These are phyloP conservation scores for Pimephales promelas DNA, from an alignment of 2,113 vertebrate genomes.

Conservation along the genomic window DNA sequence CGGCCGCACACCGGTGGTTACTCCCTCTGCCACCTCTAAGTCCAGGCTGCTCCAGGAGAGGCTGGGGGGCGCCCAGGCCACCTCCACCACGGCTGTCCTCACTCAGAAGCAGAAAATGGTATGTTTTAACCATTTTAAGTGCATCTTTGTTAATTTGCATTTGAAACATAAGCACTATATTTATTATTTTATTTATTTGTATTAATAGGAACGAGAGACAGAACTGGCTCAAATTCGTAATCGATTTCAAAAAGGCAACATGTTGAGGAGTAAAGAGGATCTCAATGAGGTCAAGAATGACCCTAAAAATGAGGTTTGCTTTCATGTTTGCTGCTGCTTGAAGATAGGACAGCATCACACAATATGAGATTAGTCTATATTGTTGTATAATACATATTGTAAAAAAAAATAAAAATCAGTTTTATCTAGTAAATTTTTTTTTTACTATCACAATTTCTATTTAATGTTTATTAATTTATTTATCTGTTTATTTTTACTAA, in stretches of 20 bases:
- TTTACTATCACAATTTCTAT: neutral
- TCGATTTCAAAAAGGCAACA: slow-evolving; percentile 84
- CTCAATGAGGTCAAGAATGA: slow-evolving; percentile 61
- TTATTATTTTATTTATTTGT: neutral
- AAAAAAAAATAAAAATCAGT: neutral
- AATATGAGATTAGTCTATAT: neutral
- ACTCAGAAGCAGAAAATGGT: slow-evolving; percentile 88
- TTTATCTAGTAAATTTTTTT: neutral
- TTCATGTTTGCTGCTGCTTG: neutral
- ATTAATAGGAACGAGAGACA: slow-evolving; percentile 85
- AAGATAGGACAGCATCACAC: neutral
- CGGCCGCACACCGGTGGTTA: slow-evolving; percentile 57
- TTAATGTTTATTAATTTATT: neutral
- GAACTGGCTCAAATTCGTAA: slow-evolving; percentile 87
- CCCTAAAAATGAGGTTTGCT: slow-evolving; percentile 66
- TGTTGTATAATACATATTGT: neutral
- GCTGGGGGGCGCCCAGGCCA: slow-evolving; percentile 77
- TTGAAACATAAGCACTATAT: no score
- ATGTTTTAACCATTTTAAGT: neutral
- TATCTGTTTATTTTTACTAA: neutral
- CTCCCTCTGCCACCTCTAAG: slow-evolving; percentile 79
- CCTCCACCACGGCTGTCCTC: slow-evolving; percentile 81
- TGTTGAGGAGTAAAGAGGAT: slow-evolving; percentile 78
- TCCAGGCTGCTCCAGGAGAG: slow-evolving; percentile 85
- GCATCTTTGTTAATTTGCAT: neutral